Evolutionary conservation across 2,113 vertebrate species (phyloP), one percentile per base, ranked within the genome.

Genomic region (Thunnus maccoyii): DNA sequence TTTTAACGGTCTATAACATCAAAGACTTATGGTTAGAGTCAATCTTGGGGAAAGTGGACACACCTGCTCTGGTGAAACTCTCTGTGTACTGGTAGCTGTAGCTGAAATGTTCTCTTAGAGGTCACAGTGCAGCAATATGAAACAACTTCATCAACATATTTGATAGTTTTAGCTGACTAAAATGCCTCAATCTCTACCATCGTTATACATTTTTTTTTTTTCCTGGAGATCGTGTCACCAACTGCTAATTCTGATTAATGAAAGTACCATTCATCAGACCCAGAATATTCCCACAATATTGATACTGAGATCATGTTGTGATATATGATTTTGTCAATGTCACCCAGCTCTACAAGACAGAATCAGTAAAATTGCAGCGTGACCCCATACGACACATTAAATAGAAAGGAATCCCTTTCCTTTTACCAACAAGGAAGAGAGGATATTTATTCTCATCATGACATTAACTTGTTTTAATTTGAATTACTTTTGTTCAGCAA

Each of bases 401-500:
- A 70, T 50, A 69, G 54, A 71, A 30, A 84, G 3, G 18, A 77
- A 41, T 48, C 56, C 25, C 56, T 64, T 63, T 14, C 30, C 56
- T 64, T 63, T 14, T 22, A 47, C 14, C 30, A 36, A 60, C 36
- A 74, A 58, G 30, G 64, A 36, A 32, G 17, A 64, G 7, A 30
- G 11, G 25, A 56, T 62, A 74, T 80, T 76, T 20, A 76, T 70
- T 70, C 61, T 66, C 65, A 46, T 60, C 32, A 4, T 60, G 50
- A 61, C 27, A 69, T 83, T 73, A 58, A 77, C 30, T 77, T 82
- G 61, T 80, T 80, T 60, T n/a, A 60, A 58, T 17, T 4, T 2
- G 22, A 83, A 72, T 82, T 82, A 62, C 16, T 68, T 66, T 57
- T 84, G 69, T 76, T 75, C 25, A 63, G 25, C 55, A 68, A 63